Base-by-base conservation (phyloP, 2,888 invertebrate species). In the Ectropis crepuscularia region DNA sequence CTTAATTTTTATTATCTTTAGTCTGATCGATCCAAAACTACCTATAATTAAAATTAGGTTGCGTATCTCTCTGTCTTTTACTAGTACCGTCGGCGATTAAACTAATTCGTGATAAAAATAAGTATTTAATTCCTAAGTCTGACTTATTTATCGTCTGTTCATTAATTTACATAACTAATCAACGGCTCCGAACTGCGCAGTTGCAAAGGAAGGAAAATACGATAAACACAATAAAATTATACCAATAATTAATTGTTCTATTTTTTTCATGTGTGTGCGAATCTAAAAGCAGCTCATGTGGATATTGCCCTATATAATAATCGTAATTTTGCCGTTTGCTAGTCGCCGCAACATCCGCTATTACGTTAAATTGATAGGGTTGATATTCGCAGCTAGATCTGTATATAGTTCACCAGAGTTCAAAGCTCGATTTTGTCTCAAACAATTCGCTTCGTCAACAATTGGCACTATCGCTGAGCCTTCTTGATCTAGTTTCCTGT, bases 81-180 rank as follows among this genome's bases (percentile, higher is more conserved):
- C 38, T 46, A 6, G 12, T 10, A 2, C 28, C 38, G 38, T 16
- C 8, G 37, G 53, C 16, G 46, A 37, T 12, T 46, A 68, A 58
- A 59, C 63, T 59, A 73, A 43, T 42, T 28, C 58, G 37, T 37
- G 51, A 51, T 53, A 41, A 39, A 39, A 50, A 53, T 53, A 48
- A 57, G 53, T 66, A 72, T 9, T 53, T 74, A 75, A 74, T 70
- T 71, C 66, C 67, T 71, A 74, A 67, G 73, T 65, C 67, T 72
- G 70, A 71, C 73, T 73, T 74, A 74, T 73, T 72, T 76, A 77
- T 80, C 76, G 66, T 59, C 70, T 69, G 70, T 72, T 73, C 69
- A 74, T 77, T 81, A 79, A 81, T 81, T 79, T 79, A 76, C 73
- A 76, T 77, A 75, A 63, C 68, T 77, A 77, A 81, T 79, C 75